Base-by-base conservation (phyloP, 2,113 vertebrate species). In the Petrocephalus zakoni region DNA sequence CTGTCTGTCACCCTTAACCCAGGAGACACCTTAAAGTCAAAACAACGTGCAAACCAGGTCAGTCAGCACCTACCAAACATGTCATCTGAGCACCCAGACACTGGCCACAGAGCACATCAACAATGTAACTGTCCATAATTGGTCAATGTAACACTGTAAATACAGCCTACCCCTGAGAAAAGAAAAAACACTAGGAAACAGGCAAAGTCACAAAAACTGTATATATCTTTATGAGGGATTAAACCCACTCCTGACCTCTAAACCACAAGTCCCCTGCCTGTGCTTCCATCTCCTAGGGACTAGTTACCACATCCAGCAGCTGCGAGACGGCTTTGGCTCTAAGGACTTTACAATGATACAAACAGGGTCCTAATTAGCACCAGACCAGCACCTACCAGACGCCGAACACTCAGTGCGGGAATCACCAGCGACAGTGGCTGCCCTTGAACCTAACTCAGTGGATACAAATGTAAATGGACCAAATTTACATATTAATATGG, bases 1-100 rank as follows among this genome's bases (percentile, higher is more conserved):
- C 90, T 90, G 92, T 91, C 90, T 91, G 90, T 92, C 90, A 91
- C 85, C 86, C 88, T 91, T 89, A 92, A 88, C 89, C 90, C 91
- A 90, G 89, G 90, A 89, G 92, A 91, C 22, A 51, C 87, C 89
- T 75, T 68, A 89, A 85, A 90, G 89, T 88, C 91, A 89, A 91
- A 90, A 90, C 91, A 91, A 91, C 86, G 89, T 88, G 87, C 89
- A 90, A 90, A 91, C 85, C 47, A 85, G 87, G 86, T 90, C 86
- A 82, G 72, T 86, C 22, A 87, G 55, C 56, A 89, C 91, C 87
- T 89, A 89, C 61, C 91, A 90, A 90, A 89, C 53, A 88, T 88
- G 49, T 90, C 83, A 49, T n/a, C 46, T 83, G 81, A n/a, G 46
- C 46, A 49, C 81, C 81, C 46, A 83, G 22, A 49, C 46, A 22